Base-by-base conservation (phyloP, 2,113 vertebrate species). In the Lophotis ruficrista region DNA sequence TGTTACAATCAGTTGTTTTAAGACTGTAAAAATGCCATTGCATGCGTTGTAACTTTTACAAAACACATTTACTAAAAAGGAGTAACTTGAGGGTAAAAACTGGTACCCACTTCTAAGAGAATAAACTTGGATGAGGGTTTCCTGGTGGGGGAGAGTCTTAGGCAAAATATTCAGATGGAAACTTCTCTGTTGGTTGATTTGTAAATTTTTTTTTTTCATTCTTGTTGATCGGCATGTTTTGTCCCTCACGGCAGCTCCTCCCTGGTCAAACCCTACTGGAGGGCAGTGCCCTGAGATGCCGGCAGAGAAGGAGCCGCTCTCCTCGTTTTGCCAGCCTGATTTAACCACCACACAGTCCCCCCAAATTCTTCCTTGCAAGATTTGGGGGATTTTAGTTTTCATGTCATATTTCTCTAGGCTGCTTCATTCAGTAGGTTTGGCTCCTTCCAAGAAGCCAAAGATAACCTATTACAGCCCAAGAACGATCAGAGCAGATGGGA, bases 1-100 rank as follows among this genome's bases (percentile, higher is more conserved):
- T 93, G 96, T 95, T 95, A 95, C 82, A 94, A 97, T 96, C 95
- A 96, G 96, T 96, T 90, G 90, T 95, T 92, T 94, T 78, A 96
- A 91, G 87, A 81, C 94, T 93, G 89, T 96, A 95, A 97, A 97
- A 96, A 96, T 91, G 83, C 96, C 89, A 96, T 94, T 89, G 90
- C 94, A 89, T 95, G 95, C 37, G 47, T 87, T 93, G 89, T 95
- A 94, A 89, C 80, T 95, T 97, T 94, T 95, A 82, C 94, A 96
- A 96, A 96, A 94, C 84, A 79, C 71, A 94, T 93, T 94, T 96
- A 85, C 94, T 94, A 91, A 95, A 95, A 92, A 94, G 77, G 93
- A 94, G 87, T 96, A 95, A 87, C 96, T 94, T 87, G 95, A 94
- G 96, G 94, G 95, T 92, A 96, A 95, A 95, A 92, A 18, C 83